Evolutionary conservation across 2,113 vertebrate species (phyloP), one percentile per base, ranked within the genome.

Genomic region (Megatriorchis doriae): DNA sequence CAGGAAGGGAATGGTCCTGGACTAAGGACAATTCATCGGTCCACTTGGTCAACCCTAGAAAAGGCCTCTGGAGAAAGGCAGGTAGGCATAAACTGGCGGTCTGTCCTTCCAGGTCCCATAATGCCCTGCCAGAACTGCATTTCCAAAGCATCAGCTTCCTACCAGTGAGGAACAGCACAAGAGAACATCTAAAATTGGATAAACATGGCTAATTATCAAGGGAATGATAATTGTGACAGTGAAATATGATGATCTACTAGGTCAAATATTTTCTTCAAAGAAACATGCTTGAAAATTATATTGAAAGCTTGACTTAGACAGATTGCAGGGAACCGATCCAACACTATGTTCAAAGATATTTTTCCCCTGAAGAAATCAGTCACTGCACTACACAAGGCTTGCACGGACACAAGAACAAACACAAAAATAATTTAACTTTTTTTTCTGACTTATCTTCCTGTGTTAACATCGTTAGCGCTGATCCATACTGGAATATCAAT

Each of bases 201-300:
- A 95, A 95, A 91, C 66, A 67, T 9, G 38, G 71, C 56, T 93
- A 93, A 95, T 96, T 96, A 94, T 82, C 80, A 66, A 72, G 82
- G 59, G 92, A 84, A 95, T 56, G 50, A 67, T 86, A 94, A 90
- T 62, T 86, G 88, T 95, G 94, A 95, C 95, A 95, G 80, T 92
- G 85, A 95, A 93, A 95, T 88, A 96, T 71, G 77, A 90, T 65
- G 66, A 79, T 91, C 68, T 88, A 56, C 70, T 47, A 91, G 94
- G 92, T 92, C 80, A 95, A 95, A 93, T 89, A 81, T 75, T 93
- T 94, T 78, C 88, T 73, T 96, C 90, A 86, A 96, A 94, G 93
- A 52, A 96, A 78, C 77, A 27, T 29, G 43, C 65, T 63, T 53
- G 75, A 83, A 95, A 96, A 95, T 93, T 56, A 58, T 17, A 91